Percentiles rank a stretch among this genome's conserved stretches.
Evolutionary conservation across 1,140 invertebrate species (phyloP).

Genomic region (Dreissena rostriformis): DNA sequence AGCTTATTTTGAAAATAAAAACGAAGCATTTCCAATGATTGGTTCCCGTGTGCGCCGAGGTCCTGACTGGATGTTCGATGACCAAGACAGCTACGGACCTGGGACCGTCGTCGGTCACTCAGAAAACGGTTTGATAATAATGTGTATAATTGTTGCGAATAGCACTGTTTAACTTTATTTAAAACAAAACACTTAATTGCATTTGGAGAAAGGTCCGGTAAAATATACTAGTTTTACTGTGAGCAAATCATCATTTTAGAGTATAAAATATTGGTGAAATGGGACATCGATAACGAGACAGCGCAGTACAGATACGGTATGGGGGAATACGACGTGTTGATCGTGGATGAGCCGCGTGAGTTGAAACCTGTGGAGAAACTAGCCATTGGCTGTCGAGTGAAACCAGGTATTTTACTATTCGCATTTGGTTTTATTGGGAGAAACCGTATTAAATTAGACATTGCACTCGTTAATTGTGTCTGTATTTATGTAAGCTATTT

Average conservation of each 20-base stretch:
- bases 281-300: slow-evolving; percentile 10
- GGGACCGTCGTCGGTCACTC: slow-evolving; percentile 60
- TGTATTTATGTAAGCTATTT: too few species aligned
- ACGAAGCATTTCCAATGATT: slow-evolving; percentile 33
- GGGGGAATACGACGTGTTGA: slow-evolving; percentile 8
- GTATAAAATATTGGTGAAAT: slow-evolving; percentile 4
- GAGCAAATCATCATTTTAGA: too few species aligned
- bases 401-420: slow-evolving; percentile 6
- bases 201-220: too few species aligned
- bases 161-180: too few species aligned
- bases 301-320: slow-evolving; percentile 16
- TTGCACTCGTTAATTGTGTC: too few species aligned
- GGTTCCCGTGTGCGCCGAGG: slow-evolving; percentile 58
- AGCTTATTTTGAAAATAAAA: too few species aligned
- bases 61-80: slow-evolving; percentile 55
- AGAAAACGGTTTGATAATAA: too few species aligned
- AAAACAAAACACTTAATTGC: too few species aligned
- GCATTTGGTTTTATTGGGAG: too few species aligned
- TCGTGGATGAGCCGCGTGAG: slow-evolving; percentile 27
- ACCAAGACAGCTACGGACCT: slow-evolving; percentile 58
- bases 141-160: too few species aligned
- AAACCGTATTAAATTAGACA: too few species aligned
- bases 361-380: not conserved
- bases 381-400: slow-evolving; percentile 21
- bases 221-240: too few species aligned